These are phyloP conservation scores for Anorthoa munda DNA, from an alignment of 2,888 invertebrate genomes.

Conservation along the genomic window DNA sequence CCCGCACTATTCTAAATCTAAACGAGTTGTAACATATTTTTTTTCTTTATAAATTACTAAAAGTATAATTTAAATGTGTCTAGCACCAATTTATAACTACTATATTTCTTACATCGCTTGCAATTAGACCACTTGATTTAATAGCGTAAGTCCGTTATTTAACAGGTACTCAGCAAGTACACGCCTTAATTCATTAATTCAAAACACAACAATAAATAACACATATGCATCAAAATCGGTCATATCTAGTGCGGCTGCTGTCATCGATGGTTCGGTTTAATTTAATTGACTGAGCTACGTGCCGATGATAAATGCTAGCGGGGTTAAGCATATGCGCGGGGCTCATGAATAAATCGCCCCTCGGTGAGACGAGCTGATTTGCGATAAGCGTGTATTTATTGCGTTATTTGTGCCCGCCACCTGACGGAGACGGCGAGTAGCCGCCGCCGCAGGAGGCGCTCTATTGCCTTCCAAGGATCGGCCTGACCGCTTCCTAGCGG, in stretches of 20 bases:
- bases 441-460: conserved; percentile 84
- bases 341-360: conserved; percentile 89
- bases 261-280: conserved; percentile 88
- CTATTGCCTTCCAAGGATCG: conserved; percentile 77
- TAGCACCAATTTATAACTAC: not conserved
- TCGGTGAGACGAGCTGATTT: conserved; percentile 88
- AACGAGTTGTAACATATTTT: too few species aligned
- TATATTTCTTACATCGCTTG: not conserved
- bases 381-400: conserved; percentile 90
- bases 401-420: conserved; percentile 87
- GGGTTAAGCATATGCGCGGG: conserved; percentile 87
- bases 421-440: conserved; percentile 64
- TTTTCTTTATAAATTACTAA: not conserved
- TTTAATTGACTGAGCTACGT: conserved; percentile 89
- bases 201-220: conserved; percentile 83
- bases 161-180: conserved; percentile 12
- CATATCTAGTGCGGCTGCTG: conserved; percentile 83
- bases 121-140: not conserved
- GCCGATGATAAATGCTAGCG: conserved; percentile 88
- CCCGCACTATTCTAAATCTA: not conserved
- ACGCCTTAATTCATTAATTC: conserved; percentile 75
- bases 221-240: conserved; percentile 78
- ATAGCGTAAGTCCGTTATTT: not conserved
- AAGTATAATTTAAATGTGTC: not conserved
- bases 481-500: conserved; percentile 20